phyloP scores from a whole-genome alignment of 2,113 vertebrate genomes.

The Regulus satrapa region DNA sequence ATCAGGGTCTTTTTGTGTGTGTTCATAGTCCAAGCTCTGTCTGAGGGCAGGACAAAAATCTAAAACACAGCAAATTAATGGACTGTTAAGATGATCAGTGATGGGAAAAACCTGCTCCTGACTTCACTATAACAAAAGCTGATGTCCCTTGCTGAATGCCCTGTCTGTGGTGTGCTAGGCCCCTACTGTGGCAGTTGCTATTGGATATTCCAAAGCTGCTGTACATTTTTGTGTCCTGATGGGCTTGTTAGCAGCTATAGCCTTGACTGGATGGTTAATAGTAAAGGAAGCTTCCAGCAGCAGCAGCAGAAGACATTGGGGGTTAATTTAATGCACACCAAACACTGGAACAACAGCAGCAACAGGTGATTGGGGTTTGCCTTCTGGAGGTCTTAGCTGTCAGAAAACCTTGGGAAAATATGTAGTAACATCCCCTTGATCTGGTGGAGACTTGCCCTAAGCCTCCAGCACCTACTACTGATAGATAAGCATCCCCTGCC shows the following conservation, averaged over 20 bases:
- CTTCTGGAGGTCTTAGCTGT: background rate
- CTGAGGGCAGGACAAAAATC: background rate
- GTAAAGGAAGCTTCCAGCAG: background rate
- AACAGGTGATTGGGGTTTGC: background rate
- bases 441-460: background rate
- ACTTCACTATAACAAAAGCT: background rate
- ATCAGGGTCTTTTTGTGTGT: background rate
- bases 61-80: background rate
- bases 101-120: background rate
- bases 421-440: background rate
- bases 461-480: background rate
- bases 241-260: background rate
- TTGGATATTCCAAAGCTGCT: background rate
- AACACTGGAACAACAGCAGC: background rate
- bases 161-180: background rate
- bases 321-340: background rate
- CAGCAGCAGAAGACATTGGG: rapidly evolving
- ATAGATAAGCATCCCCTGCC: background rate
- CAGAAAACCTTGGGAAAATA: background rate
- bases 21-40: background rate
- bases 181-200: background rate
- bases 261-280: background rate
- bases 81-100: background rate
- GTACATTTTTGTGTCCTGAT: background rate
- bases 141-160: background rate